phyloP scores from a whole-genome alignment of 2,113 vertebrate species.

The Xerus inauris region DNA sequence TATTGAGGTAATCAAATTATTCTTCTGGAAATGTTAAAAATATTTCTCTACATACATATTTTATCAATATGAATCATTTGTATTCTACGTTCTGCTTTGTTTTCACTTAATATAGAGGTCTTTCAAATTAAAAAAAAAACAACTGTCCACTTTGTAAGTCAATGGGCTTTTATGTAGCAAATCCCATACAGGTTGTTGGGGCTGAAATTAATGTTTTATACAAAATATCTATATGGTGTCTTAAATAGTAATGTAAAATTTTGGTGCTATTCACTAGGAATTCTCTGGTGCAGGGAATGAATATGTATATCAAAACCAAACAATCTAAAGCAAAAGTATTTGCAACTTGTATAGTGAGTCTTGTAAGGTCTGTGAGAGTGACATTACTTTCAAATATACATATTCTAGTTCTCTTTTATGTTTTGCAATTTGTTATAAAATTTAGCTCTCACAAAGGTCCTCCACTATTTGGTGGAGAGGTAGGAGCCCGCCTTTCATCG shows the following conservation, averaged over 20 bases:
- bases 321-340: not conserved
- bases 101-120: not conserved
- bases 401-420: not conserved
- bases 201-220: not conserved
- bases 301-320: not conserved
- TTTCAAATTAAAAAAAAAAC: not conserved
- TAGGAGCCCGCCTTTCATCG: not conserved
- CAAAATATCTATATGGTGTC: not conserved
- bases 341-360: not conserved
- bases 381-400: not conserved
- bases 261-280: not conserved
- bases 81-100: not conserved
- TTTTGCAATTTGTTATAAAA: not conserved
- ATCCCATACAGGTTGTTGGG: not conserved
- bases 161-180: not conserved
- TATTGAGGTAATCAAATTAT: not conserved
- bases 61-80: not conserved
- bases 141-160: not conserved
- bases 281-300: not conserved
- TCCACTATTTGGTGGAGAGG: not conserved
- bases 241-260: not conserved
- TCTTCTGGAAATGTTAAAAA: not conserved
- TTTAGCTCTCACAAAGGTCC: not conserved
- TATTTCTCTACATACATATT: not conserved
- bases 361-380: not conserved